Base-by-base conservation (phyloP, 1,140 invertebrate species). In the Lordiphosa mommai region DNA sequence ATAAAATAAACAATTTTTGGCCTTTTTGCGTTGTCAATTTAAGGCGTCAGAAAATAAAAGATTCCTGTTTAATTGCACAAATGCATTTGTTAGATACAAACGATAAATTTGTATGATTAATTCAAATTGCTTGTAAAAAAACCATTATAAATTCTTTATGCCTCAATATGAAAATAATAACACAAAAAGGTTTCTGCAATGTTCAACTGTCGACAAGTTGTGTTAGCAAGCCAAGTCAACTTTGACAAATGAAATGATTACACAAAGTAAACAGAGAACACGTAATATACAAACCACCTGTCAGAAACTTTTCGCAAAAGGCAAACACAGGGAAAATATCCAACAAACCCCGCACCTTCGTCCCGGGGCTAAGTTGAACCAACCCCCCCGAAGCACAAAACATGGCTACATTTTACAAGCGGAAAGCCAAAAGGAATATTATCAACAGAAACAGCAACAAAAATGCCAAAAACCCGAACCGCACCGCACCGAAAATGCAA, bases 211-310 rank as follows among this genome's bases (percentile, higher is more conserved):
- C 76, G 52, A 16, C 74, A 23, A 23, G 61, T 46, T 58, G 43
- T 60, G 71, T 46, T 55, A 52, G 66, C 20, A 33, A 40, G 70
- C 30, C 61, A 71, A 84, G 84, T 84, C 76, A 84, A 84, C 61
- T 71, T 70, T 82, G 77, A 84, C 77, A 84, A 82, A 82, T 82
- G 72, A 84, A 82, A 82, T 82, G 77, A 82, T 84, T 84, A 84
- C 77, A 82, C 77, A 82, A 84, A 84, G 77, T 72, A 84, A 82
- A 84, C 77, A 84, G 59, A 55, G 50, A 64, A 61, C 72, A 77
- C 52, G 68, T 38, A 68, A 61, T 56, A 56, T 61, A 51, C 74
- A 82, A 82, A 82, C 77, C 77, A 82, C 77, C 77, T 84, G 77
- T 82, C 77, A 82, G 72, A 61, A 59, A 70, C 53, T 69, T 55